Evolutionary conservation across 2,888 invertebrate species (phyloP).

Genomic region (Cryptus viduatorius): DNA sequence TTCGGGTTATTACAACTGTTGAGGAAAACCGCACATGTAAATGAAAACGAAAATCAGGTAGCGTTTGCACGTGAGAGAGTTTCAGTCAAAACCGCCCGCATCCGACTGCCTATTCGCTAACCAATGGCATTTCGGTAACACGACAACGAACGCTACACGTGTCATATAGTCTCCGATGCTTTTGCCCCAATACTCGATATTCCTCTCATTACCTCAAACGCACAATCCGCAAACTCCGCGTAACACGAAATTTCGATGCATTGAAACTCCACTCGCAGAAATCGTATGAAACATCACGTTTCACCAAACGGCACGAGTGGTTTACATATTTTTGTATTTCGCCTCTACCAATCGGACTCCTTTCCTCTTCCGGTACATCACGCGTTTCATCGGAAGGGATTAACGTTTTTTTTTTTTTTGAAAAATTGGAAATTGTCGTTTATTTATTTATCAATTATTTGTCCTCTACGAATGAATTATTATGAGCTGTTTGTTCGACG

Average conservation of each 20-base stretch:
- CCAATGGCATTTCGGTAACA: background rate
- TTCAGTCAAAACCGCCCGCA: background rate
- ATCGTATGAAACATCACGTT: background rate
- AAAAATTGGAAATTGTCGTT: background rate
- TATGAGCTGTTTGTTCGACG: background rate
- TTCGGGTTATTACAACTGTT: background rate
- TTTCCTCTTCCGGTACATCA: background rate
- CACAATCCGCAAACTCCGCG: background rate
- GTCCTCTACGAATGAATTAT: background rate
- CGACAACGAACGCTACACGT: background rate
- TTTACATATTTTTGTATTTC: conserved; percentile 1
- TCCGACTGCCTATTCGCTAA: background rate
- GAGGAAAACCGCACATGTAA: background rate
- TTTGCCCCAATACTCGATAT: conserved; percentile 33
- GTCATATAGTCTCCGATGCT: background rate
- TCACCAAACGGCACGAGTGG: background rate
- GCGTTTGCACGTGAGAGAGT: background rate
- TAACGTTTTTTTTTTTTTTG: background rate
- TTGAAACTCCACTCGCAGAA: background rate
- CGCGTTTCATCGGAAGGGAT: background rate
- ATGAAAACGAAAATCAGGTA: background rate
- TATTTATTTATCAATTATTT: background rate
- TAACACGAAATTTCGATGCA: background rate
- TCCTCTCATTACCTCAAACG: conserved; percentile 29
- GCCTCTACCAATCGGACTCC: too few relatives aligned